Percentiles rank a stretch among this genome's conserved stretches.
Conservation (phyloP, 1,140 invertebrate species). For the Cydia splendana region DNA sequence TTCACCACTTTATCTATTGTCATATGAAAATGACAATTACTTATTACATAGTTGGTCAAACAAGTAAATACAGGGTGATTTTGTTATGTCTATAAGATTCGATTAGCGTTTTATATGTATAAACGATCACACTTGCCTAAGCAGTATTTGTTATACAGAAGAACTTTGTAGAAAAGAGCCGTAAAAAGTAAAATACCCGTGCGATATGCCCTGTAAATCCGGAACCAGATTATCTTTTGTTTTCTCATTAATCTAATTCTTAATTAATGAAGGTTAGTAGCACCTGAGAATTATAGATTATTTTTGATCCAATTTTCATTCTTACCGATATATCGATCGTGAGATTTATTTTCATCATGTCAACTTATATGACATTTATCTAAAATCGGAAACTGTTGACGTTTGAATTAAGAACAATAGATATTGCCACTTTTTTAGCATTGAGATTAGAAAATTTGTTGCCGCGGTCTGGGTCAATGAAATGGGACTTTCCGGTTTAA, state of each 20-base stretch:
- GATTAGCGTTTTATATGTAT: no score
- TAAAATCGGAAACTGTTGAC: background rate
- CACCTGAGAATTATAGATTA: background rate
- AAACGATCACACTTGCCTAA: no score
- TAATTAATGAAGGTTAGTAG: background rate
- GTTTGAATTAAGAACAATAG: background rate
- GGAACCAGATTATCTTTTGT: background rate
- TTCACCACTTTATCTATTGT: no score
- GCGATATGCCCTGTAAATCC: background rate
- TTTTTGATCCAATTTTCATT: background rate
- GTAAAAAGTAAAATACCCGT: background rate
- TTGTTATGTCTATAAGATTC: no score
- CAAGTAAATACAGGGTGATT: no score
- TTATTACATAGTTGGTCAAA: no score
- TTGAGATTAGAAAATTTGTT: background rate
- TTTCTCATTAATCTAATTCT: background rate
- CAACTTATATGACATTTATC: background rate
- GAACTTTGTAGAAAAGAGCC: no score
- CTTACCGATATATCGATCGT: background rate
- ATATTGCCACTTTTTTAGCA: background rate
- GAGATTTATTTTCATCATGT: background rate
- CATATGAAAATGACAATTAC: no score
- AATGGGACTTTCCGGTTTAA: background rate
- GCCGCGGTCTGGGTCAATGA: background rate
- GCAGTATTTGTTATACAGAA: no score